A percentile compares a stretch with the other conserved stretches of the same genome.
These are phyloP conservation scores for Hipposideros larvatus DNA, from an alignment of 2,797 vertebrate genomes.

Conservation along the genomic window DNA sequence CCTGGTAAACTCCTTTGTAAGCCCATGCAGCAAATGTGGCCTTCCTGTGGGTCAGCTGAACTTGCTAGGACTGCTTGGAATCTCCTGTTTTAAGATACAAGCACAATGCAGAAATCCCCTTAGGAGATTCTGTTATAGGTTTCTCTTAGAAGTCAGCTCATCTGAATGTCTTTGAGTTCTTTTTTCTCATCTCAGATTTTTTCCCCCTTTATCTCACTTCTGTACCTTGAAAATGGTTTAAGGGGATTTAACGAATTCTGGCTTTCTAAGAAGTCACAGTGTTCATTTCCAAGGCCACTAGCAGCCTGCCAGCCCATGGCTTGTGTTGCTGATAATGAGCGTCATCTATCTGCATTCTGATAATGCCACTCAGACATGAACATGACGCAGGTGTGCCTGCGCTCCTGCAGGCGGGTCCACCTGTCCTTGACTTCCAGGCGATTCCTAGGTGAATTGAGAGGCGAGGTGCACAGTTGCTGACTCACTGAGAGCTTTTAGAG, in stretches of 20 bases:
- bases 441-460: not conserved
- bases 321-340: not conserved
- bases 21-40: no score
- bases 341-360: not conserved
- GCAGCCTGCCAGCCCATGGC: not conserved
- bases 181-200: not conserved
- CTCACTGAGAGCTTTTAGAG: not conserved
- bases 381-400: not conserved
- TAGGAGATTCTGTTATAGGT: not conserved
- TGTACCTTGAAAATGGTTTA: not conserved
- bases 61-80: not conserved
- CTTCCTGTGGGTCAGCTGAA: not conserved
- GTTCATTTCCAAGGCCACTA: not conserved
- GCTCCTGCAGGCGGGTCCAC: not conserved
- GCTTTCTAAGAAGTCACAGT: not conserved
- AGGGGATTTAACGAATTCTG: not conserved
- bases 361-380: not conserved
- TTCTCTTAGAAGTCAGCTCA: not conserved
- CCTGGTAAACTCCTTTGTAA: rapidly evolving
- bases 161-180: not conserved
- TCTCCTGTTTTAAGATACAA: not conserved
- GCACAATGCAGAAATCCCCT: not conserved
- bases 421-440: not conserved
- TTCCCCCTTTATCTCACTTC: not conserved
- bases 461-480: rapidly evolving